Percentiles rank a stretch among this genome's conserved stretches.
phyloP scores from a whole-genome alignment of 2,888 invertebrate species.

The Eilema caniola region DNA sequence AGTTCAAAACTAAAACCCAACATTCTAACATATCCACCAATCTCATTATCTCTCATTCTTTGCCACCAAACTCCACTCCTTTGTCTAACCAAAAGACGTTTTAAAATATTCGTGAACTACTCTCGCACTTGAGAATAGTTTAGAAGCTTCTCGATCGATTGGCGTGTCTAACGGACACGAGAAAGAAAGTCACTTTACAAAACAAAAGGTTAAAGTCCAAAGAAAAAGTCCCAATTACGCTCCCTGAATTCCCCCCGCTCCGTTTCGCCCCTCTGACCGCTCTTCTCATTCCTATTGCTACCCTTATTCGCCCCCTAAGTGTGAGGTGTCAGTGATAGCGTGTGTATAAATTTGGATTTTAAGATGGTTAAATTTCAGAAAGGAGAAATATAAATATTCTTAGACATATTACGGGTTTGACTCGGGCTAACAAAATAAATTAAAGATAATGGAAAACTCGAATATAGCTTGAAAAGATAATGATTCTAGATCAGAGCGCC shows the following conservation, averaged over 20 bases:
- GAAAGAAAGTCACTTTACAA: slow-evolving; percentile 82
- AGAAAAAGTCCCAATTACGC: slow-evolving; percentile 87
- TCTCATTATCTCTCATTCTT: background rate
- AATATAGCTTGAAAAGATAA: too few species aligned
- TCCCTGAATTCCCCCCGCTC: slow-evolving; percentile 42
- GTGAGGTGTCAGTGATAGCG: slow-evolving; percentile 50
- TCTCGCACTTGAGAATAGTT: slow-evolving; percentile 42
- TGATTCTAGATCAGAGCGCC: too few species aligned
- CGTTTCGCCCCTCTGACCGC: slow-evolving; percentile 37
- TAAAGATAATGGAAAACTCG: too few species aligned
- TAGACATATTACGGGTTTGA: too few species aligned
- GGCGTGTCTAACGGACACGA: slow-evolving; percentile 60
- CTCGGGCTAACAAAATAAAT: too few species aligned
- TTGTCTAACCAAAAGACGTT: slow-evolving; percentile 11
- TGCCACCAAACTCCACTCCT: slow-evolving; percentile 5
- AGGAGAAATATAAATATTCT: too few species aligned
- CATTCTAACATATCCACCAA: background rate
- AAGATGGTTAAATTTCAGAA: too few species aligned
- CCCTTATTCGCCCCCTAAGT: slow-evolving; percentile 45
- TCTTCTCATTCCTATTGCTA: slow-evolving; percentile 46
- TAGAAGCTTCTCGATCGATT: slow-evolving; percentile 69
- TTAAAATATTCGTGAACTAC: slow-evolving; percentile 33
- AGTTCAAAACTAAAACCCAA: background rate
- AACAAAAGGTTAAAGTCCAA: slow-evolving; percentile 82
- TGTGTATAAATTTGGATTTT: background rate